phyloP scores from a whole-genome alignment of 2,113 vertebrate species.

The Tragelaphus buxtoni region DNA sequence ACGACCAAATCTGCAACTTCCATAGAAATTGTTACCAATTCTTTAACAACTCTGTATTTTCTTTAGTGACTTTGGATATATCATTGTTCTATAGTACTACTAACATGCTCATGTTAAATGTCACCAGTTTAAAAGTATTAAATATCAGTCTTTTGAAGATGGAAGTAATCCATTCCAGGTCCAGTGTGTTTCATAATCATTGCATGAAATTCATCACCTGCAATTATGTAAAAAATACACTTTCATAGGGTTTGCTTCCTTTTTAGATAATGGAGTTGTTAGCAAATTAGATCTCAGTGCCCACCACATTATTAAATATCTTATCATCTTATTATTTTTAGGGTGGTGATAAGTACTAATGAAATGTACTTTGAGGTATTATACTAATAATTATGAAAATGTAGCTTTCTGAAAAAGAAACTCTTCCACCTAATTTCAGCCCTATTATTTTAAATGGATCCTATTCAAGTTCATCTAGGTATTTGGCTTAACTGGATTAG shows the following conservation, averaged over 20 bases:
- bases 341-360: conserved; percentile 74
- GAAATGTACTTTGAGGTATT: conserved; percentile 84
- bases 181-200: background rate
- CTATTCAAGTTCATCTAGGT: conserved; percentile 79
- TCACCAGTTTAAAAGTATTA: background rate
- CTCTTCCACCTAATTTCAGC: conserved; percentile 78
- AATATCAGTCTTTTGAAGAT: background rate
- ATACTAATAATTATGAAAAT: conserved; percentile 83
- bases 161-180: background rate
- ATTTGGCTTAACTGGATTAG: conserved; percentile 78
- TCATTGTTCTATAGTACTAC: background rate
- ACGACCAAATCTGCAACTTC: background rate
- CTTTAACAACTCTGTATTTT: background rate
- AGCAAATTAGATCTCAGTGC: conserved; percentile 64
- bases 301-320: conserved; percentile 71
- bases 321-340: conserved; percentile 76
- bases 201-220: background rate
- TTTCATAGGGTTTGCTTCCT: conserved; percentile 49
- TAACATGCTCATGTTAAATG: background rate
- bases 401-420: conserved; percentile 84
- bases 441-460: conserved; percentile 83
- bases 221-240: conserved; percentile 17
- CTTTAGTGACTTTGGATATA: background rate
- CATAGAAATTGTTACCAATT: background rate
- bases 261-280: conserved; percentile 48